Conservation (phyloP, 1,140 invertebrate genomes). For the Ectropis grisescens region DNA sequence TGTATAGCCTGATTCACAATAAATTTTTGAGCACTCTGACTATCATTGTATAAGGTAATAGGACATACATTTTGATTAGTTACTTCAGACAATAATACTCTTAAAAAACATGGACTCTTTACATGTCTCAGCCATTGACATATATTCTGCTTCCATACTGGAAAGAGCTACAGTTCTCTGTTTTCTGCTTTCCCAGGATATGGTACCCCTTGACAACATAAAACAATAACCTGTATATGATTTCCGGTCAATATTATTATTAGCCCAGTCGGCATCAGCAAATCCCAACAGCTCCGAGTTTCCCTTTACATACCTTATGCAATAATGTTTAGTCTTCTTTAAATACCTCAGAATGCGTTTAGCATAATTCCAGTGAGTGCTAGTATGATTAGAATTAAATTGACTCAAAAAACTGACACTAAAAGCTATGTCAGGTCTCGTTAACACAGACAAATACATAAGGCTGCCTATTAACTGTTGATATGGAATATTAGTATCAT, state of each 20-base stretch:
- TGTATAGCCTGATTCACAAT: not conserved
- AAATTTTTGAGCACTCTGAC: not conserved
- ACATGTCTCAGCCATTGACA: not conserved
- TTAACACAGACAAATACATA: constrained; percentile 13
- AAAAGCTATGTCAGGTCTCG: constrained; percentile 14
- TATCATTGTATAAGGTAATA: not conserved
- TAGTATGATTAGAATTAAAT: constrained; percentile 16
- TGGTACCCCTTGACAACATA: not conserved
- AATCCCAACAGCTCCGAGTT: constrained; percentile 5
- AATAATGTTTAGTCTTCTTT: constrained; percentile 12
- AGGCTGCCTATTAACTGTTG: constrained; percentile 14
- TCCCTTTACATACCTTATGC: constrained; percentile 6
- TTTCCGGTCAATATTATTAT: constrained; percentile 9
- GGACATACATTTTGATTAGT: not conserved
- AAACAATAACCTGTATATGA: not conserved
- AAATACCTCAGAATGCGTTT: constrained; percentile 16
- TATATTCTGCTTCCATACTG: not conserved
- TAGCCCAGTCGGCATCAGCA: constrained; percentile 19
- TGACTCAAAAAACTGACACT: constrained; percentile 17
- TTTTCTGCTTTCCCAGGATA: not conserved
- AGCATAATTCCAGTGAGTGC: constrained; percentile 14
- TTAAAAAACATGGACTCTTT: not conserved
- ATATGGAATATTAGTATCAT: too few relatives aligned
- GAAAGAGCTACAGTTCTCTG: too few relatives aligned
- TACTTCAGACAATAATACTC: not conserved